Base-by-base conservation (phyloP, 2,888 invertebrate genomes). In the Hirtodrosophila alboralis region DNA sequence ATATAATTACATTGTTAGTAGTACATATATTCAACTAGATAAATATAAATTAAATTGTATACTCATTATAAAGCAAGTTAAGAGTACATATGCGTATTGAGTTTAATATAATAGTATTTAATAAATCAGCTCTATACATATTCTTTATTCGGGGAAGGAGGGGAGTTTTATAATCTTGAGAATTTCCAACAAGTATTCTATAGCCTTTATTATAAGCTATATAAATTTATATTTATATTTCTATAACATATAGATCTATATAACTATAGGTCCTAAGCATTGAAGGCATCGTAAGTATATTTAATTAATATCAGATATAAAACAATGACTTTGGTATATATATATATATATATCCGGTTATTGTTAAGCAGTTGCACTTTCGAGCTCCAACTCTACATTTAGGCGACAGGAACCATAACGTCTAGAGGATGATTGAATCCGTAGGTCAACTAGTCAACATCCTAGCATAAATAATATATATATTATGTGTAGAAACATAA, bases 1-100 rank as follows among this genome's bases (percentile, higher is more conserved):
- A 75, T 79, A 83, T 79, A 72, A 74, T 75, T 84, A 81, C 75
- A 86, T 61, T 57, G 56, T 62, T 64, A 49, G 53, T 60, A 61
- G n/a, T n/a, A n/a, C n/a, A n/a, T 44, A 48, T 44, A 45, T 47
- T 33, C 40, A 33, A 30, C 38, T 57, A 43, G 8, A 57, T 38
- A 45, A 14, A 28, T 41, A 31, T 48, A 38, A 38, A 37, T 48
- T 13, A 48, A 5, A 8, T 23, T n/a, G 18, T 13, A 38, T 31
- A 38, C 48, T 18, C 9, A n/a, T n/a, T n/a, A 47, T 60, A 49
- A 68, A 60, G 68, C 73, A 59, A 59, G 44, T 48, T 58, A 44
- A 59, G 58, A 71, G 38, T 27, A 44, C 21, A 66, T 36, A 51
- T 38, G 63, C 27, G 36, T 47, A 53, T 44, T 49, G 33, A 37